Conservation (phyloP, 2,113 vertebrate genomes). For the Peromyscus polionotus region DNA sequence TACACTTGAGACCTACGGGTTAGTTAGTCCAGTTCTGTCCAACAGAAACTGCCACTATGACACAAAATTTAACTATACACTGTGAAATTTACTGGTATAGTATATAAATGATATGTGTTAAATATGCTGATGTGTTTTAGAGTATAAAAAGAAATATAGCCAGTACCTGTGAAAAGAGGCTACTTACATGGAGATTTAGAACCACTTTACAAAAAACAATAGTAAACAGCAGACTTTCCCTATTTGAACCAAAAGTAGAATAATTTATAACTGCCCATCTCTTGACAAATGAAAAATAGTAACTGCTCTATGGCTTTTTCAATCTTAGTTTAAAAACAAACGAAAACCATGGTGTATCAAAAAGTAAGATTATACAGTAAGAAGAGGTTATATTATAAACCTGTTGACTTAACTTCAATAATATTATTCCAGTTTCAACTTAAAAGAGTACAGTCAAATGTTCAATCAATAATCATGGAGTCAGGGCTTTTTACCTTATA, state of each 20-base stretch:
- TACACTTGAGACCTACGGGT: background rate
- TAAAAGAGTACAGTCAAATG: background rate
- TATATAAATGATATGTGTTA: background rate
- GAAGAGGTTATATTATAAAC: background rate
- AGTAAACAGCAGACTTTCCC: background rate
- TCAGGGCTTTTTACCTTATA: background rate
- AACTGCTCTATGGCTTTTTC: background rate
- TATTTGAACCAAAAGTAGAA: background rate
- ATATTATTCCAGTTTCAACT: slow-evolving; percentile 26
- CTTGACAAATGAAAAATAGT: slow-evolving; percentile 37
- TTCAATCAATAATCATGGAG: background rate
- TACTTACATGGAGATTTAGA: background rate
- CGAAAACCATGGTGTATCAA: background rate
- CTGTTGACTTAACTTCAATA: slow-evolving; percentile 1
- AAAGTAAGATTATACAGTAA: slow-evolving; percentile 29
- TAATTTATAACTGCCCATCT: slow-evolving; percentile 21
- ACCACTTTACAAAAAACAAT: slow-evolving; percentile 36
- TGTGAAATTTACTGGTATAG: background rate
- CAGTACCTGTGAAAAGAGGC: slow-evolving; percentile 9
- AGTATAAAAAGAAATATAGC: slow-evolving; percentile 33
- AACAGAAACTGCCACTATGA: slow-evolving; percentile 19
- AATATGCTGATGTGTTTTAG: background rate
- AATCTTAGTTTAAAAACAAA: background rate
- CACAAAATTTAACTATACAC: slow-evolving; percentile 27
- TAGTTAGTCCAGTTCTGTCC: slow-evolving; percentile 30